These are phyloP conservation scores for Lophotriccus pileatus DNA, from an alignment of 2,797 vertebrate species.

Conservation along the genomic window DNA sequence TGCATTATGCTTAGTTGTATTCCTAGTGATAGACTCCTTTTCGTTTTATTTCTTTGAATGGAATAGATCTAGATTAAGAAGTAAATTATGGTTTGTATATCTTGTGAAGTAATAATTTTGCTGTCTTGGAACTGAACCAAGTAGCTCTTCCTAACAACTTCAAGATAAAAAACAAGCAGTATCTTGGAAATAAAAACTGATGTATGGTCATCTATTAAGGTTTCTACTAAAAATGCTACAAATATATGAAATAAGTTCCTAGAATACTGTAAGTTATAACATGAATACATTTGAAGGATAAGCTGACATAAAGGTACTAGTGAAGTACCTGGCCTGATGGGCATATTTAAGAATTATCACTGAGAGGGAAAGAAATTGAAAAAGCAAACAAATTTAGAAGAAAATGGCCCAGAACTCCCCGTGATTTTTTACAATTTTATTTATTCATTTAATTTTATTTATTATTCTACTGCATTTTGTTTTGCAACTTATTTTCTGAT, in stretches of 20 bases:
- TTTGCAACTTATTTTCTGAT: background rate
- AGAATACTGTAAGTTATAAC: background rate
- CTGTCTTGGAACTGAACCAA: background rate
- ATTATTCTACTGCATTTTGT: background rate
- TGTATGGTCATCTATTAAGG: background rate
- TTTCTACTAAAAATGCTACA: background rate
- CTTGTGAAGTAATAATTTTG: background rate
- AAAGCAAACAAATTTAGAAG: background rate
- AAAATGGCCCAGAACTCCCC: background rate
- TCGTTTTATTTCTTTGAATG: background rate
- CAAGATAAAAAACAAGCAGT: background rate
- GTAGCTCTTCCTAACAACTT: background rate
- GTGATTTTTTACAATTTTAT: background rate
- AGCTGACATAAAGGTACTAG: background rate
- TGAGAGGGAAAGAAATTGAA: background rate
- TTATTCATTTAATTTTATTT: background rate
- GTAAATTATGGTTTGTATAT: background rate
- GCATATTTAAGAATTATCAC: background rate
- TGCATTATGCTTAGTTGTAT: background rate
- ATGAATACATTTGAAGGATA: background rate
- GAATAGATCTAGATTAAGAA: background rate
- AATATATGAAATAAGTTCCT: background rate
- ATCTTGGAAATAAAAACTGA: background rate
- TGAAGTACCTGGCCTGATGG: background rate
- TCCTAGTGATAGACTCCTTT: background rate